These are phyloP conservation scores for Cossypha heuglini DNA, from an alignment of 2,797 vertebrate species.

Conservation along the genomic window DNA sequence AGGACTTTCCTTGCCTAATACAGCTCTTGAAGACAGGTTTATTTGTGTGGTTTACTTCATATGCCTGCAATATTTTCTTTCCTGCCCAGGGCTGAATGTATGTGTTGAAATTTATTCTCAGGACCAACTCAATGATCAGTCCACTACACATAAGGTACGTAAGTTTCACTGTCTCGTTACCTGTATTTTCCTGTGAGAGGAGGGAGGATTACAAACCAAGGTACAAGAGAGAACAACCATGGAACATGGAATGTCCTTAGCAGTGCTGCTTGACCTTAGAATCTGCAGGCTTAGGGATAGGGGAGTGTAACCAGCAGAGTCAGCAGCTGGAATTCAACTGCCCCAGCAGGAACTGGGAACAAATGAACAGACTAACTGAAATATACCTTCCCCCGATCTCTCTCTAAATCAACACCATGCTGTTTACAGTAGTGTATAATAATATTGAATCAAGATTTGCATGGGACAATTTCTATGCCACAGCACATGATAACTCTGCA, in stretches of 20 bases:
- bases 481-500: conserved; percentile 36
- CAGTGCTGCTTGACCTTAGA: not conserved
- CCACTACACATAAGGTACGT: not conserved
- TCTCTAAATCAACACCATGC: conserved; percentile 50
- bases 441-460: conserved; percentile 72
- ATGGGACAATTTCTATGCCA: conserved; percentile 44
- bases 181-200: not conserved
- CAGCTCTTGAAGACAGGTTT: not conserved
- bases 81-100: not conserved
- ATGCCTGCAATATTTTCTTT: not conserved
- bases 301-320: not conserved
- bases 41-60: not conserved
- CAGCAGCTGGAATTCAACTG: conserved; percentile 50
- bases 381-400: conserved; percentile 16
- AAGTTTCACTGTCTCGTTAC: not conserved
- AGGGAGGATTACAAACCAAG: not conserved
- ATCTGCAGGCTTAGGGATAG: not conserved
- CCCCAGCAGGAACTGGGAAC: conserved; percentile 47
- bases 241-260: not conserved
- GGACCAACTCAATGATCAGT: not conserved
- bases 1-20: not conserved
- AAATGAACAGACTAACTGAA: conserved; percentile 47
- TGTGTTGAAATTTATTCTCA: not conserved
- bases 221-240: not conserved
- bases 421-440: conserved; percentile 67